phyloP scores from a whole-genome alignment of 2,888 invertebrate genomes.

The Eucriotettix oculatus region DNA sequence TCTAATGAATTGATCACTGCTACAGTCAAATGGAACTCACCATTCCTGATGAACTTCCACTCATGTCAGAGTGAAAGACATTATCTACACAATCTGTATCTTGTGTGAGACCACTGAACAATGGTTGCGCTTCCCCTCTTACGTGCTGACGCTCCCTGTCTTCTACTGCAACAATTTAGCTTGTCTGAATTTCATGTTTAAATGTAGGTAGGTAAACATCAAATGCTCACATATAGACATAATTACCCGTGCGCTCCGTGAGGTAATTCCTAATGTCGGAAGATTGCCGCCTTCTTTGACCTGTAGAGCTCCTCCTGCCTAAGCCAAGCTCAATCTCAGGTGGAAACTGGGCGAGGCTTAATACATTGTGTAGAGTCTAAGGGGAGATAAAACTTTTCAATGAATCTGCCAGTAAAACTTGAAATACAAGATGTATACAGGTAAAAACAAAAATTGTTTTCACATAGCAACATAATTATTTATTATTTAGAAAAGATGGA shows the following conservation, averaged over 20 bases:
- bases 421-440: too few relatives aligned
- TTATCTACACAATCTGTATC: slow-evolving; percentile 7
- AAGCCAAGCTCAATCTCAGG: too few relatives aligned
- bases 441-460: too few relatives aligned
- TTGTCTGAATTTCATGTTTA: background rate
- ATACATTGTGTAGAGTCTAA: too few relatives aligned
- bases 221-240: background rate
- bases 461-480: too few relatives aligned
- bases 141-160: slow-evolving; percentile 24
- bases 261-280: slow-evolving; percentile 22
- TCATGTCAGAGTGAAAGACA: slow-evolving; percentile 1
- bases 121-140: slow-evolving; percentile 27
- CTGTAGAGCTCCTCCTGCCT: too few relatives aligned
- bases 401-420: too few relatives aligned
- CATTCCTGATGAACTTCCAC: background rate
- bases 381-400: too few relatives aligned
- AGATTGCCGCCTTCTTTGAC: slow-evolving; percentile 17
- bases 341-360: too few relatives aligned
- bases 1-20: too few relatives aligned
- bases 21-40: background rate
- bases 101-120: slow-evolving; percentile 16
- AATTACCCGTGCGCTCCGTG: slow-evolving; percentile 17
- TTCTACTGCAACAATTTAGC: background rate
- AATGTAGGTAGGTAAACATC: background rate
- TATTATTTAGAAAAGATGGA: too few relatives aligned